These are phyloP conservation scores for Pollimyrus isidori DNA, from an alignment of 2,113 vertebrate species.

Conservation along the genomic window DNA sequence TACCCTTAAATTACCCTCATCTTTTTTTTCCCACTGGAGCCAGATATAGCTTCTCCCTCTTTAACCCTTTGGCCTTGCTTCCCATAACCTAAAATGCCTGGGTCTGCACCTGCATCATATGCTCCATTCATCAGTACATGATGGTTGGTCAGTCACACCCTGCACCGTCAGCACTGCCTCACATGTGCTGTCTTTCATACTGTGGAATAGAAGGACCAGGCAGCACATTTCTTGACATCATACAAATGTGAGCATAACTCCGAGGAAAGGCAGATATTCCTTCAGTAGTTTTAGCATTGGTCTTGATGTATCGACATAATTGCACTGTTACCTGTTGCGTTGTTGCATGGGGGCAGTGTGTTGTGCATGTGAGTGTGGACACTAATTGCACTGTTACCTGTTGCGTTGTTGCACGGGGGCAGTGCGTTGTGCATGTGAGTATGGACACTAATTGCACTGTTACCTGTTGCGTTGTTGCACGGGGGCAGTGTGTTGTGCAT, in stretches of 20 bases:
- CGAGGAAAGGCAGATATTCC: background rate
- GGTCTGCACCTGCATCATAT: conserved; percentile 29
- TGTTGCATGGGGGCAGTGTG: background rate
- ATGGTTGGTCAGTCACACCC: background rate
- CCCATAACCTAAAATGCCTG: conserved; percentile 47
- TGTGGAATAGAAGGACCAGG: background rate
- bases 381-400: background rate
- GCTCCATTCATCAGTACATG: background rate
- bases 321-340: background rate
- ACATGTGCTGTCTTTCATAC: background rate
- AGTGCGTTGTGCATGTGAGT: background rate
- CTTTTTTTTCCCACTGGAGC: conserved; percentile 20
- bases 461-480: background rate
- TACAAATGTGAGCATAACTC: background rate
- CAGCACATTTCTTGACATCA: background rate
- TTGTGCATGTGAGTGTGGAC: background rate
- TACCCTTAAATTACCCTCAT: conserved; percentile 17
- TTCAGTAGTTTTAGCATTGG: background rate
- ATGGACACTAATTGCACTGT: background rate
- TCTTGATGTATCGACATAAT: too few relatives aligned
- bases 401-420: background rate
- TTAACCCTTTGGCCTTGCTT: conserved; percentile 50
- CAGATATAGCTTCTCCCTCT: conserved; percentile 52
- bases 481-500: too few relatives aligned
- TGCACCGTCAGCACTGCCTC: background rate